Evolutionary conservation across 2,113 vertebrate genomes (phyloP), one percentile per base, ranked within the genome.

Genomic region (Conger conger): DNA sequence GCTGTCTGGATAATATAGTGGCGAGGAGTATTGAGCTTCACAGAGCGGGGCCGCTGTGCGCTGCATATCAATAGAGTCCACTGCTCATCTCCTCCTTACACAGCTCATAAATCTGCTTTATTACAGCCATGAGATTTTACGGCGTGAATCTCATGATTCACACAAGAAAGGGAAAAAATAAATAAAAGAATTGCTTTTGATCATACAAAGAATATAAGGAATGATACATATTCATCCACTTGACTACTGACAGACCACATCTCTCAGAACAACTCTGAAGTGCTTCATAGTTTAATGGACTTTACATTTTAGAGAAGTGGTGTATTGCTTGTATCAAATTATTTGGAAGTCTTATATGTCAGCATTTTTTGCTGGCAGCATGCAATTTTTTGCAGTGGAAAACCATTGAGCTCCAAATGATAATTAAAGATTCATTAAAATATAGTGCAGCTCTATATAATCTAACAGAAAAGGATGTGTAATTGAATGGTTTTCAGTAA

Each of bases 61-160:
- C n/a, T 27, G 68, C 68, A 73, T 73, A 30, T n/a, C 68, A 73
- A 73, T 9, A 13, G n/a, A 33, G 68, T 30, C 60, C 1, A 30
- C 68, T 11, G n/a, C 68, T 3, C 68, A 73, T 73, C 68, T 73
- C 27, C n/a, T 11, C 27, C 68, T 73, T 73, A 73, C 33, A 73
- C n/a, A 30, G 68, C 68, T 73, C 68, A 73, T 33, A 73, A 30
- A 73, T 73, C 33, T 73, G n/a, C 68, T 73, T 73, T 73, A 73
- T 73, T 73, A 73, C 9, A 11, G n/a, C 68, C n/a, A 73, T 33
- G n/a, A 73, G 68, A 33, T 30, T 73, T 73, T 73, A 73, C 68
- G 9, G 68, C 2, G 68, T 11, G n/a, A 73, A 73, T 73, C 68
- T 73, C 27, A 73, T 11, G 27, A 73, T 73, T 33, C 68, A 33